Evolutionary conservation across 1,140 invertebrate species (phyloP), one percentile per base, ranked within the genome.

Genomic region (Pissodes strobi): DNA sequence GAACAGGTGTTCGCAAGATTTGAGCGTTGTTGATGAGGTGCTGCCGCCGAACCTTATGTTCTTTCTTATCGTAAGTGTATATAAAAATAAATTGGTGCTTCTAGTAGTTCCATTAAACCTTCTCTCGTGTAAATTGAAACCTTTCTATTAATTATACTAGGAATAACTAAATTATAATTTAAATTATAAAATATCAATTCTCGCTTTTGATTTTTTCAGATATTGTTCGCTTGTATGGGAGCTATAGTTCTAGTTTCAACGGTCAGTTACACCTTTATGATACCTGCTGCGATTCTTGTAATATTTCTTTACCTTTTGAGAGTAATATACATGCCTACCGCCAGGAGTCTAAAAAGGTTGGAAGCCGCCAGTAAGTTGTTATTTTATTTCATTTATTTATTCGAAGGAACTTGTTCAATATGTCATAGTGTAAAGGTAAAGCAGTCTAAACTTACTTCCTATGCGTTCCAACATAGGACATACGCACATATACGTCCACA

Each of bases 261-360:
- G n/a, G 68, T 70, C 5, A 69, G 68, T 38, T 59, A 49, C 18
- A 53, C 39, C 1, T 73, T 71, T 48, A 30, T 72, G 9, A 37
- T 72, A 30, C 65, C 86, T 13, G 80, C 82, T 1, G 19, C 81
- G 1, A 72, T 84, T 9, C 74, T 90, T 1, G 73, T 76, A 10
- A 58, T 82, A 2, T 39, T 86, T 10, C 83, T 89, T 64, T 70
- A 82, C 8, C 69, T 82, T 12, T 67, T 87, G 10, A 61, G 87
- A 58, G 70, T 72, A 22, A 82, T 85, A 67, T 90, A 88, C 72
- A 72, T 90, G 12, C 72, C 74, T 5, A 85, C 86, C 1, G 86
- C 86, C 1, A 74, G 87, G 59, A 87, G 85, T 72, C 71, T 89
- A 6, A 88, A 88, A 72, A 74, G 87, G 60, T 75, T 89, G 10